Conservation (phyloP, 2,888 invertebrate genomes). For the Adelognathus sp. region DNA sequence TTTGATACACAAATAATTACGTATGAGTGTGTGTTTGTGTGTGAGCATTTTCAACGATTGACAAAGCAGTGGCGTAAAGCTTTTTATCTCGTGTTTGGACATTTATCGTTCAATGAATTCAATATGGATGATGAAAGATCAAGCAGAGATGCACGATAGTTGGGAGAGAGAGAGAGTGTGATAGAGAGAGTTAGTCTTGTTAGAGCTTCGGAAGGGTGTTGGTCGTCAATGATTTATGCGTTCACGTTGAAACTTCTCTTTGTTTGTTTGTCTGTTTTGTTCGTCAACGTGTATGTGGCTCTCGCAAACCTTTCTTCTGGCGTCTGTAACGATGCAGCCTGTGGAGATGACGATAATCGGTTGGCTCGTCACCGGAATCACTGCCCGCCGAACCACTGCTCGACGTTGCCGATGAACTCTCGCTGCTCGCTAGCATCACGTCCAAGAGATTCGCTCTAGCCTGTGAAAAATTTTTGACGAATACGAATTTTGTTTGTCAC, state of each 20-base stretch:
- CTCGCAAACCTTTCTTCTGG: slow-evolving; percentile 88
- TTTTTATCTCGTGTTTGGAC: slow-evolving; percentile 38
- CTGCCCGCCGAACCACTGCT: slow-evolving; percentile 86
- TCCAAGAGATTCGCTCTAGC: slow-evolving; percentile 89
- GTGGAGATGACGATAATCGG: slow-evolving; percentile 88
- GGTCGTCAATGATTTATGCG: neutral
- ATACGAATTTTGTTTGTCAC: neutral
- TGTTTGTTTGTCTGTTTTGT: slow-evolving; percentile 17
- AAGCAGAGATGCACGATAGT: slow-evolving; percentile 42
- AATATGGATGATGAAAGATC: slow-evolving; percentile 20
- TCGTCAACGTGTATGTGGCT: slow-evolving; percentile 60
- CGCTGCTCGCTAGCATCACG: slow-evolving; percentile 90
- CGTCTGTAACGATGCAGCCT: slow-evolving; percentile 87
- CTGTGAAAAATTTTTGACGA: slow-evolving; percentile 79
- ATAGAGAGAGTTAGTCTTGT: slow-evolving; percentile 31
- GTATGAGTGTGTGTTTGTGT: slow-evolving; percentile 17
- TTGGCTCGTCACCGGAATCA: slow-evolving; percentile 84
- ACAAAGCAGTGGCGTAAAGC: slow-evolving; percentile 57
- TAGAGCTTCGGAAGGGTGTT: slow-evolving; percentile 21
- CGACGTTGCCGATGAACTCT: slow-evolving; percentile 85
- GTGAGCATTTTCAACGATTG: slow-evolving; percentile 44
- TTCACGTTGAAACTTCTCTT: slow-evolving; percentile 7
- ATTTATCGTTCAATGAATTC: slow-evolving; percentile 11
- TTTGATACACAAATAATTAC: slow-evolving; percentile 14
- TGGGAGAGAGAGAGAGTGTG: too few species aligned